These are phyloP conservation scores for Prionace glauca DNA, from an alignment of 2,797 vertebrate genomes.

Conservation along the genomic window DNA sequence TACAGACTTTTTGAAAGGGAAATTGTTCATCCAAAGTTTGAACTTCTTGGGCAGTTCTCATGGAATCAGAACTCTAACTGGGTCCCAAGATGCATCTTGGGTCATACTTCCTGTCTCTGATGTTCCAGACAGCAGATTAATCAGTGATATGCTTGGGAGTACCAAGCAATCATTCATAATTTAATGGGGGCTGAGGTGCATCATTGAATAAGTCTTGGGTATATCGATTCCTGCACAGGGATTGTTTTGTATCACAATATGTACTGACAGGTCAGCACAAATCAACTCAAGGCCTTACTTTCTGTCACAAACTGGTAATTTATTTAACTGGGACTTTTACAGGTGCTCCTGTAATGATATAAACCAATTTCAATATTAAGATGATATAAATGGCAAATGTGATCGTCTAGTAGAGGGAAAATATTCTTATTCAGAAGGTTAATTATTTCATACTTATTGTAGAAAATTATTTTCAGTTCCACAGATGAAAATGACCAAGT, in stretches of 20 bases:
- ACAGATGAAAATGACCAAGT: not conserved
- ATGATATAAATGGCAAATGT: not conserved
- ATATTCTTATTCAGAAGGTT: not conserved
- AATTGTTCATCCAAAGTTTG: too few relatives aligned
- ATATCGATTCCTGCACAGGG: not conserved
- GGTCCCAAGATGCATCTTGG: too few relatives aligned
- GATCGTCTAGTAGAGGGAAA: not conserved
- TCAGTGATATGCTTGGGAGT: not conserved
- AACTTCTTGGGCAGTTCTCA: too few relatives aligned
- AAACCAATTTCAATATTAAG: constrained; percentile 18
- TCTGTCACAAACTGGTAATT: not conserved
- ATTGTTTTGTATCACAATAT: not conserved
- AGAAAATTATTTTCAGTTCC: not conserved
- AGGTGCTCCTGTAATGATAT: not conserved
- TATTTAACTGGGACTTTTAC: not conserved
- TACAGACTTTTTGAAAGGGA: too few relatives aligned
- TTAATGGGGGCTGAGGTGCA: too few relatives aligned
- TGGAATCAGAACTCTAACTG: too few relatives aligned
- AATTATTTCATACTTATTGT: not conserved
- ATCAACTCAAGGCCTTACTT: not conserved
- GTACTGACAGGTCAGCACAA: not conserved
- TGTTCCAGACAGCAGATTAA: not conserved
- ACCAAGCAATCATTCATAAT: not conserved
- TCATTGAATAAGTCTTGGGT: too few relatives aligned
- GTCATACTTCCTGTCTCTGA: too few relatives aligned